phyloP scores from a whole-genome alignment of 2,888 invertebrate species.

The Drosophila demipolita region DNA sequence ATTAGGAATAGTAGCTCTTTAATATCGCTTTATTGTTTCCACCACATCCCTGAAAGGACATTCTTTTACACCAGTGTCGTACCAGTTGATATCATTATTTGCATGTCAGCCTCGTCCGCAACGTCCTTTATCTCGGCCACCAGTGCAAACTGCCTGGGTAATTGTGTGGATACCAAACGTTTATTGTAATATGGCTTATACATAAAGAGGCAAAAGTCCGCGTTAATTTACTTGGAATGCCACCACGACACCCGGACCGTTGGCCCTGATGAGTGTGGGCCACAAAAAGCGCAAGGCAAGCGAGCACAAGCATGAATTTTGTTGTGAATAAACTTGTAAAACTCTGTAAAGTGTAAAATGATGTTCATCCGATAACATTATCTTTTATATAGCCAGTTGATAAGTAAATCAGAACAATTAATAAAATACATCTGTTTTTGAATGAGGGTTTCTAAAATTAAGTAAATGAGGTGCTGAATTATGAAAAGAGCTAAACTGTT shows the following conservation, averaged over 20 bases:
- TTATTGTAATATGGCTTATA: too few species aligned
- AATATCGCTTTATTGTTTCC: slow-evolving; percentile 7
- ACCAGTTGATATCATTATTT: neutral
- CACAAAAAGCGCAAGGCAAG: slow-evolving; percentile 34
- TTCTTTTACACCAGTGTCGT: too few species aligned
- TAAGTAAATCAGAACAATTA: neutral
- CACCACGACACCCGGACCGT: neutral
- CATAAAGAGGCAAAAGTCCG: neutral
- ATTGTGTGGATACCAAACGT: too few species aligned
- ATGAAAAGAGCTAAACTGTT: neutral
- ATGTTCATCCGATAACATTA: neutral
- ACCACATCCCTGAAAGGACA: slow-evolving; percentile 27
- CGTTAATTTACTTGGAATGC: neutral
- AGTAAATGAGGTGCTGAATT: neutral
- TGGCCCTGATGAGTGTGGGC: neutral
- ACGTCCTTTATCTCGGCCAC: neutral
- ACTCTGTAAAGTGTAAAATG: slow-evolving; percentile 12
- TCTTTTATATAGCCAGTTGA: slow-evolving; percentile 8
- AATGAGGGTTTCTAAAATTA: neutral
- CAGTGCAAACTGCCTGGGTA: neutral
- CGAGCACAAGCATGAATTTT: slow-evolving; percentile 37
- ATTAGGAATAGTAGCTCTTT: neutral
- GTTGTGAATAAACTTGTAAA: slow-evolving; percentile 10
- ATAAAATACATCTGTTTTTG: neutral
- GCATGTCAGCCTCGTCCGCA: neutral